Evolutionary conservation across 2,797 vertebrate species (phyloP).

Genomic region (Sebastiscus albofasciatus): DNA sequence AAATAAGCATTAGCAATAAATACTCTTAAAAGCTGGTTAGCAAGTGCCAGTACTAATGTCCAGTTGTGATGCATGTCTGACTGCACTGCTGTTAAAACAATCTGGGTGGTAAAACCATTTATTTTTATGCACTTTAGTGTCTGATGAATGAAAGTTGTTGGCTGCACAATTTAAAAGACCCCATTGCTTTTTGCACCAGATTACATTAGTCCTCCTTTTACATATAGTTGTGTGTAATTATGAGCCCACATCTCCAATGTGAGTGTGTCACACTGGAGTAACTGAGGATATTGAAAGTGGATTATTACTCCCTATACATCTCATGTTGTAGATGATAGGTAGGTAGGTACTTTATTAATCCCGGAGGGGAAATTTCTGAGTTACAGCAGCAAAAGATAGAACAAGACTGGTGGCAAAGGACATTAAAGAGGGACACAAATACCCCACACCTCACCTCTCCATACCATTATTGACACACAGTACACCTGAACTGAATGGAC

Average conservation of each 20-base stretch:
- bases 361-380: too few species aligned
- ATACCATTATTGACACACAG: too few species aligned
- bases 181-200: slow-evolving; percentile 12
- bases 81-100: background rate
- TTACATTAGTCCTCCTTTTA: background rate
- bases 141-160: slow-evolving; percentile 33
- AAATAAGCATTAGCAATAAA: too few species aligned
- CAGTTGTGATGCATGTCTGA: too few species aligned
- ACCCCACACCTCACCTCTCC: too few species aligned
- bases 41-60: too few species aligned
- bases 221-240: slow-evolving; percentile 7
- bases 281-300: background rate
- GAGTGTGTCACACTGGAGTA: slow-evolving; percentile 25
- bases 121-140: background rate
- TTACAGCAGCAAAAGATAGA: too few species aligned
- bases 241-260: slow-evolving; percentile 43
- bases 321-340: background rate
- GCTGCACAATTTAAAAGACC: slow-evolving; percentile 8
- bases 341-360: too few species aligned
- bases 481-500: too few species aligned
- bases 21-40: too few species aligned
- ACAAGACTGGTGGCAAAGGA: too few species aligned
- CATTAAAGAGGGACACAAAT: too few species aligned
- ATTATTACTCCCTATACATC: background rate
- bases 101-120: background rate